These are phyloP conservation scores for Murina feae DNA, from an alignment of 2,113 vertebrate species.

Conservation along the genomic window DNA sequence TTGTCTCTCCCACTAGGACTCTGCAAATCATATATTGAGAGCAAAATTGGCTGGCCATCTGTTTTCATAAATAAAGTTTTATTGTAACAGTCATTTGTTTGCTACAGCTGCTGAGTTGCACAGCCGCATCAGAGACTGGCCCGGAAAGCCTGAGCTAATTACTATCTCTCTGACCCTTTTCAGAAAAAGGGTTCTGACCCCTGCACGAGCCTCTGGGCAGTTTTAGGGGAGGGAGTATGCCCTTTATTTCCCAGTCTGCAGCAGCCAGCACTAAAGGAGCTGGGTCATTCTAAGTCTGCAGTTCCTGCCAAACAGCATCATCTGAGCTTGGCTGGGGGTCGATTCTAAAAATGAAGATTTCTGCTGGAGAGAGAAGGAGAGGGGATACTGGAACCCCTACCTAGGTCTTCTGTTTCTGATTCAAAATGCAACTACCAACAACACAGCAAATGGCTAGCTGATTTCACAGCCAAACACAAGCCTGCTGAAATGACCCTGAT, in stretches of 20 bases:
- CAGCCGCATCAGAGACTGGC: not conserved
- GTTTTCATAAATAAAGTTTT: not conserved
- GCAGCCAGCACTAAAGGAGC: not conserved
- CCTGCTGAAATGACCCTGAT: not conserved
- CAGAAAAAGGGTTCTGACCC: not conserved
- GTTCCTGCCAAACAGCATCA: not conserved
- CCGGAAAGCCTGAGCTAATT: not conserved
- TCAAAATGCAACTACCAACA: not conserved
- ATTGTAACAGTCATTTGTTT: not conserved
- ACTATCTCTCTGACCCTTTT: not conserved
- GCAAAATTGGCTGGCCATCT: not conserved
- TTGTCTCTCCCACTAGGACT: not conserved
- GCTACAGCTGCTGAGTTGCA: not conserved
- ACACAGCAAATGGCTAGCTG: not conserved
- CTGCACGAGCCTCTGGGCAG: not conserved
- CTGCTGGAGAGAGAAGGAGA: not conserved
- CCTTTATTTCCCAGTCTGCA: not conserved
- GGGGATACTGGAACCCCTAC: not conserved
- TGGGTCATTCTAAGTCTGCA: not conserved
- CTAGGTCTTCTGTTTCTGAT: not conserved
- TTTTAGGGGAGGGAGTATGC: not conserved
- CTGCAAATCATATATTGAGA: not conserved
- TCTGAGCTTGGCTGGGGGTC: not conserved
- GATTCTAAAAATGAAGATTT: not conserved
- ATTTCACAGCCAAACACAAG: not conserved